These are phyloP conservation scores for Dryomyza anilis DNA, from an alignment of 2,888 invertebrate species.

Conservation along the genomic window DNA sequence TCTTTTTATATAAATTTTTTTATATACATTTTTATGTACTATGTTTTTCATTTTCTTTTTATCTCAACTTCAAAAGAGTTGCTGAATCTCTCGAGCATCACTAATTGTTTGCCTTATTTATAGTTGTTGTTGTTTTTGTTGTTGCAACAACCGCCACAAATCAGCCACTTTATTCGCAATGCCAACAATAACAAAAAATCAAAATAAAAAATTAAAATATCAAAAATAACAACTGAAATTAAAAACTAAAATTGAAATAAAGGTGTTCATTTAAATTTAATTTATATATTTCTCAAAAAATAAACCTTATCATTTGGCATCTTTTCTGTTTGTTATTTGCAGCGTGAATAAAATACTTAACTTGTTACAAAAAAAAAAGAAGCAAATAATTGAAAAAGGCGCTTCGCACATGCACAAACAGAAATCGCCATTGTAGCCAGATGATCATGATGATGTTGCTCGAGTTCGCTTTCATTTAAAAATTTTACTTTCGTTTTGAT, in stretches of 20 bases:
- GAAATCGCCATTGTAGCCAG: background rate
- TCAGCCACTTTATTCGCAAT: no score
- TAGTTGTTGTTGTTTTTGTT: constrained; percentile 16
- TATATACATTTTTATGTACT: no score
- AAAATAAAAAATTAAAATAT: no score
- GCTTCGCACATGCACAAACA: no score
- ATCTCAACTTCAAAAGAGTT: constrained; percentile 27
- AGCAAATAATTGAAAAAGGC: background rate
- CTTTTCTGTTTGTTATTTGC: background rate
- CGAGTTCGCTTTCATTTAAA: constrained; percentile 54
- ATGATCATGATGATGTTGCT: constrained; percentile 33
- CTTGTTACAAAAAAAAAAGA: background rate
- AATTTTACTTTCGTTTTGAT: constrained; percentile 27
- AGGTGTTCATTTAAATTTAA: no score
- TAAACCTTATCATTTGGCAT: no score
- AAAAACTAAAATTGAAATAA: no score
- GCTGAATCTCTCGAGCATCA: constrained; percentile 49
- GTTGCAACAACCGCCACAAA: background rate
- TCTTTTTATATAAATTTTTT: no score
- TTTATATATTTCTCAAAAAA: no score
- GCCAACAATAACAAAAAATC: background rate
- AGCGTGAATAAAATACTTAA: background rate
- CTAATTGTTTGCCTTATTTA: constrained; percentile 46
- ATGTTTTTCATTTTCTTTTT: background rate
- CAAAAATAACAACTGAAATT: background rate